These are phyloP conservation scores for Argopecten irradians DNA, from an alignment of 1,140 invertebrate species.

Conservation along the genomic window DNA sequence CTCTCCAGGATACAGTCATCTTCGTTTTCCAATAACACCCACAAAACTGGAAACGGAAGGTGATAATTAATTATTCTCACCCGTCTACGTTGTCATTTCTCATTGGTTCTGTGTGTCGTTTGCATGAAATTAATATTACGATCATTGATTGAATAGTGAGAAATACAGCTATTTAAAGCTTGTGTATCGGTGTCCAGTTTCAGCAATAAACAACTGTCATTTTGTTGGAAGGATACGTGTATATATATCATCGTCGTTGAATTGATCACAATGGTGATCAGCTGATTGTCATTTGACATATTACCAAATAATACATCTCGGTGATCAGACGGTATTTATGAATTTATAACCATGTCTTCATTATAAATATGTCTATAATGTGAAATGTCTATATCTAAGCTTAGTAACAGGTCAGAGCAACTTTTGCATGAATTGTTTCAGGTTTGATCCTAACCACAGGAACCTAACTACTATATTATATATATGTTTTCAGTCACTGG, in stretches of 20 bases:
- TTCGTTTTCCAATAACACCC: conserved; percentile 59
- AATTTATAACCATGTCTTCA: no score
- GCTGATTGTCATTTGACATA: no score
- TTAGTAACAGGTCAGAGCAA: no score
- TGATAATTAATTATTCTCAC: conserved; percentile 33
- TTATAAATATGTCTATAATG: no score
- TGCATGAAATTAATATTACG: conserved; percentile 28
- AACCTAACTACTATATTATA: no score
- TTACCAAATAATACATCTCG: no score
- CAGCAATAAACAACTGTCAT: neutral
- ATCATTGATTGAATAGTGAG: neutral
- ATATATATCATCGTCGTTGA: neutral
- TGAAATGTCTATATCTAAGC: no score
- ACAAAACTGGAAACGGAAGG: conserved; percentile 56
- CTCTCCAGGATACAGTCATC: conserved; percentile 70
- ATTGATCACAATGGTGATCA: no score
- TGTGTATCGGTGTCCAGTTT: conserved; percentile 6
- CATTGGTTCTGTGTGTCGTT: conserved; percentile 29
- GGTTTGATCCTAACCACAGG: no score
- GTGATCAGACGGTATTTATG: no score
- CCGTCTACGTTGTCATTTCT: neutral
- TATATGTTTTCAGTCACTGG: no score
- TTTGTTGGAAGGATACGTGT: neutral
- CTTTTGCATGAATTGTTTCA: no score
- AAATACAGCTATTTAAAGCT: neutral